phyloP scores from a whole-genome alignment of 2,113 vertebrate species.

The Centropus bengalensis region DNA sequence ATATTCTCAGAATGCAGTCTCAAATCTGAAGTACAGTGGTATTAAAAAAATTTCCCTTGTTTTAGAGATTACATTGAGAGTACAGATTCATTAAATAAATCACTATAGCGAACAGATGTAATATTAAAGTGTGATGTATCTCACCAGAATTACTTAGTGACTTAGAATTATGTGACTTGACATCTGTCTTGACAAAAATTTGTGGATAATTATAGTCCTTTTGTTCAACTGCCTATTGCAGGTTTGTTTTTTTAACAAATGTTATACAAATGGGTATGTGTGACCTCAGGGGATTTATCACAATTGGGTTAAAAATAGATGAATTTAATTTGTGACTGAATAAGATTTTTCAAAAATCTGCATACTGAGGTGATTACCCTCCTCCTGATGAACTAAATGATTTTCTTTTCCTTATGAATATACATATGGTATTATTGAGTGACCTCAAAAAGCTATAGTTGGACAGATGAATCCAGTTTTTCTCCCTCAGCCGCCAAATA shows the following conservation, averaged over 20 bases:
- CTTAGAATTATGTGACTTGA: not conserved
- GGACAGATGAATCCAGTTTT: not conserved
- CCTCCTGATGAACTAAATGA: conserved; percentile 34
- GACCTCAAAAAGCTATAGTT: not conserved
- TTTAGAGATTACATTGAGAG: not conserved
- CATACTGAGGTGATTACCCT: conserved; percentile 28
- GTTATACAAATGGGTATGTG: not conserved
- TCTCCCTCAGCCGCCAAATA: not conserved
- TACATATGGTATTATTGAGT: not conserved
- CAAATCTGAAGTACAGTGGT: not conserved
- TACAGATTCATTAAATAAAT: not conserved
- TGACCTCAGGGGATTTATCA: not conserved
- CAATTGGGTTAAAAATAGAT: conserved; percentile 20
- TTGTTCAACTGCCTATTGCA: not conserved
- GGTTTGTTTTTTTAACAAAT: not conserved
- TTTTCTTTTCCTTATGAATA: conserved; percentile 35
- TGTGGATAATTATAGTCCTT: not conserved
- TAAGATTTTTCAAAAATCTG: conserved; percentile 18
- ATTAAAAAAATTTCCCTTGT: not conserved
- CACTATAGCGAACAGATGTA: not conserved
- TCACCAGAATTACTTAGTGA: not conserved
- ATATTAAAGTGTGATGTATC: not conserved
- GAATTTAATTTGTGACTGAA: not conserved
- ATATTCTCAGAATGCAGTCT: not conserved
- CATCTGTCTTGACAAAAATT: not conserved